These are phyloP conservation scores for Callaeas wilsoni DNA, from an alignment of 2,113 vertebrate genomes.

Conservation along the genomic window DNA sequence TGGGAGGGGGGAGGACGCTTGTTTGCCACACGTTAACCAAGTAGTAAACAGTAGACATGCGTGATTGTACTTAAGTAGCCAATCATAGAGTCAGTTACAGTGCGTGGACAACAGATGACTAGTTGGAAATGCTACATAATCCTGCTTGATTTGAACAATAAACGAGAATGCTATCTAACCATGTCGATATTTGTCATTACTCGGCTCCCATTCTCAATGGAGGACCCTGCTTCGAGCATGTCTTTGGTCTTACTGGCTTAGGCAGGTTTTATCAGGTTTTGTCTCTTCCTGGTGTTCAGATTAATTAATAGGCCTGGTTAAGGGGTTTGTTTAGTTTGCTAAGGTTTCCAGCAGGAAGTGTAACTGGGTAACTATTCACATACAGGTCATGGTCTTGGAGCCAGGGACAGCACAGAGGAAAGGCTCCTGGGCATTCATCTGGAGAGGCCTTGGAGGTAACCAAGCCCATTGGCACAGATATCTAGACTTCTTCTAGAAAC, in stretches of 20 bases:
- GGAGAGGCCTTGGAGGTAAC: neutral
- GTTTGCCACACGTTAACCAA: too few species aligned
- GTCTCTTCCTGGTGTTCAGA: neutral
- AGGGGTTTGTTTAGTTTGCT: neutral
- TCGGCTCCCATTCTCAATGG: too few species aligned
- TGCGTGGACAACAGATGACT: too few species aligned
- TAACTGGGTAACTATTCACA: neutral
- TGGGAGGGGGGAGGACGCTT: too few species aligned
- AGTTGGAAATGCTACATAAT: too few species aligned
- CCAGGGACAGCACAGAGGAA: neutral
- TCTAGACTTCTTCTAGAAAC: neutral
- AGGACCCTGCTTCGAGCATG: too few species aligned
- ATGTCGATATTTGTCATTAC: too few species aligned
- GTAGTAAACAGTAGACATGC: too few species aligned
- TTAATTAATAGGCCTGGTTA: neutral
- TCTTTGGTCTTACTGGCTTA: neutral
- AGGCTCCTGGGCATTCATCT: neutral
- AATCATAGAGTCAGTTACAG: too few species aligned
- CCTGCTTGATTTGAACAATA: too few species aligned
- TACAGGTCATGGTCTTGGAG: neutral
- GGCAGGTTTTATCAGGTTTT: neutral
- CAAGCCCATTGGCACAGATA: neutral
- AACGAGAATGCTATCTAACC: too few species aligned
- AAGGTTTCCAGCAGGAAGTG: neutral
- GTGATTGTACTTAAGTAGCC: too few species aligned